Conservation (phyloP, 1,140 invertebrate genomes). For the Drosophila willistoni region DNA sequence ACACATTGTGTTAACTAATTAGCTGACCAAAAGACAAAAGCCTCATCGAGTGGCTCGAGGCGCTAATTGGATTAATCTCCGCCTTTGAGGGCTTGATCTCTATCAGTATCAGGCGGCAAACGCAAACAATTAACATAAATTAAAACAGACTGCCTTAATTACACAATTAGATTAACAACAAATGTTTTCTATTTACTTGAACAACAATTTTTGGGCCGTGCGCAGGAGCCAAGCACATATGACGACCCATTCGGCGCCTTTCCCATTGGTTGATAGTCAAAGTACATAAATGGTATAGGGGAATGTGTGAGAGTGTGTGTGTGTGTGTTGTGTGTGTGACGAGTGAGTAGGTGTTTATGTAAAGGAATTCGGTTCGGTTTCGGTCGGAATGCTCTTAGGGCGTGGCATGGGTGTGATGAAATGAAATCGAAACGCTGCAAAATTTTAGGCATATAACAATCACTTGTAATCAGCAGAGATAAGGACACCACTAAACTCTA, state of each 20-base stretch:
- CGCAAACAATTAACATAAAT: constrained; percentile 46
- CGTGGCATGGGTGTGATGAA: constrained; percentile 45
- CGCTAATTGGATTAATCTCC: constrained; percentile 74
- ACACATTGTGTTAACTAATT: constrained; percentile 35
- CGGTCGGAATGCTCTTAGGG: constrained; percentile 31
- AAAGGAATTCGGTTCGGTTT: constrained; percentile 21
- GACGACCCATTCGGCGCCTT: constrained; percentile 20
- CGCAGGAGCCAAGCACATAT: constrained; percentile 30
- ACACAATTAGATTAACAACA: constrained; percentile 50
- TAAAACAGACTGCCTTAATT: constrained; percentile 53
- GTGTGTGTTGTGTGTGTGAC: constrained; percentile 35
- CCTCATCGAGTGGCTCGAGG: constrained; percentile 40
- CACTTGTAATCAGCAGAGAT: too few species aligned
- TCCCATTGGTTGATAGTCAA: constrained; percentile 54
- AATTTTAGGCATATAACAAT: too few species aligned
- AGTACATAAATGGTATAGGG: background rate
- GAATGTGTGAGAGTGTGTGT: constrained; percentile 11
- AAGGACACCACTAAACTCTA: too few species aligned
- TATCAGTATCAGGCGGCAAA: constrained; percentile 32
- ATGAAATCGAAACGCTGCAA: too few species aligned
- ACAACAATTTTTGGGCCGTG: constrained; percentile 14
- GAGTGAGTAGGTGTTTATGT: constrained; percentile 60
- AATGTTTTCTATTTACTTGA: constrained; percentile 8
- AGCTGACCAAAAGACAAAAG: constrained; percentile 32
- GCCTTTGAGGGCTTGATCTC: constrained; percentile 47